phyloP scores from a whole-genome alignment of 2,888 invertebrate species.

The Nineta flava region DNA sequence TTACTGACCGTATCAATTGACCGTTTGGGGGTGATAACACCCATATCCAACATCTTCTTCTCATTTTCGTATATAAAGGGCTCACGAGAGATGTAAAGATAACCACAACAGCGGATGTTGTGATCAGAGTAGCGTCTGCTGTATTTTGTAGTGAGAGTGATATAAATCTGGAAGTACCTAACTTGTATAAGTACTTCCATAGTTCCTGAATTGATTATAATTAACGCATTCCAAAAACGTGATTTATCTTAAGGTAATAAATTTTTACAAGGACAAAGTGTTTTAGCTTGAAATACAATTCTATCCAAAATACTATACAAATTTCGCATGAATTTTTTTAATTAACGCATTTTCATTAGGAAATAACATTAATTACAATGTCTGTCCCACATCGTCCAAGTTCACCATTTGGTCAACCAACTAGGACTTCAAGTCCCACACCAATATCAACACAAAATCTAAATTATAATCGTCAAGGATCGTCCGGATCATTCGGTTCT shows the following conservation, averaged over 20 bases:
- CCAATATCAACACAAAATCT: slow-evolving; percentile 6
- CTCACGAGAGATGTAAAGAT: background rate
- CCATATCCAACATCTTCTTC: too few species aligned
- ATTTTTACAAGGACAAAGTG: background rate
- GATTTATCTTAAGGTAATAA: too few species aligned
- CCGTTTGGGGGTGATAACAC: background rate
- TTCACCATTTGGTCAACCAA: slow-evolving; percentile 6
- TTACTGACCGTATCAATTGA: background rate
- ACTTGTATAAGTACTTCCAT: background rate
- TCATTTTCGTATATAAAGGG: background rate
- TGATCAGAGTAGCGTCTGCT: background rate
- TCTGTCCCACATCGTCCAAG: slow-evolving; percentile 7
- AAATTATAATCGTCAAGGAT: slow-evolving; percentile 4
- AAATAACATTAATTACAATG: slow-evolving; percentile 1
- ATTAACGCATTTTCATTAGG: background rate
- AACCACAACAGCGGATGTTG: background rate
- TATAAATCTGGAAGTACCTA: too few species aligned
- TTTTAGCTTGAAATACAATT: background rate
- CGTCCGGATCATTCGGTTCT: background rate
- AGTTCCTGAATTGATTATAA: background rate
- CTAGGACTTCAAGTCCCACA: slow-evolving; percentile 6
- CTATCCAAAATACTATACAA: background rate
- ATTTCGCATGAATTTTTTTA: background rate
- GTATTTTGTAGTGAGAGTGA: too few species aligned
- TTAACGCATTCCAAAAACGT: too few species aligned